Base-by-base conservation (phyloP, 1,140 invertebrate genomes). In the Drosophila bipectinata region DNA sequence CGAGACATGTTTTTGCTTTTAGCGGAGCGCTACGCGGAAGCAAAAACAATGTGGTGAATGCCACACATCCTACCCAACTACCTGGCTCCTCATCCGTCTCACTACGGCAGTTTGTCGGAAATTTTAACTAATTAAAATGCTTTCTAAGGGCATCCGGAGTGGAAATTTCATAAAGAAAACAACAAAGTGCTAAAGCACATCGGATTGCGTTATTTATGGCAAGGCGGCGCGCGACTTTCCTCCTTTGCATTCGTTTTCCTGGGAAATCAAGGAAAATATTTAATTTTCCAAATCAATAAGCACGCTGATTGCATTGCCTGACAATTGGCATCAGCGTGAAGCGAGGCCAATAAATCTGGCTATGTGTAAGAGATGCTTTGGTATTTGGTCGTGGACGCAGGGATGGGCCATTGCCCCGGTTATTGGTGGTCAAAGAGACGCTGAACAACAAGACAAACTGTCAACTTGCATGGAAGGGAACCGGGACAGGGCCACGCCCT, bases 231-330 rank as follows among this genome's bases (percentile, higher is more conserved):
- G 78, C 76, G 81, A 66, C 51, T 68, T 67, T 39, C 14, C 51
- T 56, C 32, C 24, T 69, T 69, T 69, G 66, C 66, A 69, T 69
- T 69, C 14, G 41, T 8, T 44, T 64, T 41, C 48, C 32, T 48
- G 39, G 32, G 59, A 44, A 54, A 56, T 62, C 63, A 69, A 79
- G 78, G 77, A 78, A 83, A 89, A 88, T 88, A 89, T 88, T 88
- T 88, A 88, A 88, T 88, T 88, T 88, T 88, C 83, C 83, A 88
- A 88, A 77, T 89, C 83, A 88, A 88, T 88, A 88, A 77, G 68
- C 84, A 88, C 79, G 83, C 84, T 88, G 83, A 88, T 88, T 88
- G 83, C 84, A 88, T 79, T 88, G 66, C 66, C 63, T 66, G 72
- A 77, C 75, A 88, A 88, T 88, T 88, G 83, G 79, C 83, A 79